Base-by-base conservation (phyloP, 2,797 vertebrate genomes). In the Micrastur ruficollis region DNA sequence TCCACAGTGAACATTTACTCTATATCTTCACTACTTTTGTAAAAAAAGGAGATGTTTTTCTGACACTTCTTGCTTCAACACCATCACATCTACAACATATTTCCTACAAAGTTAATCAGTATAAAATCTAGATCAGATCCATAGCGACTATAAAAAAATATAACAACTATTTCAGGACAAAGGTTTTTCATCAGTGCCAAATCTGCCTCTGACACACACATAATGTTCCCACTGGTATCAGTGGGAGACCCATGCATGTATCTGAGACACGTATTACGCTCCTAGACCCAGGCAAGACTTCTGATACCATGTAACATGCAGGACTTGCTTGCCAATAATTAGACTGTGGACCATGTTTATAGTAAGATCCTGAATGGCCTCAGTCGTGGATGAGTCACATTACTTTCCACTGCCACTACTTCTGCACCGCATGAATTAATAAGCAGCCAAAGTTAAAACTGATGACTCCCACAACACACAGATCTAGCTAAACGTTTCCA, bases 71-170 rank as follows among this genome's bases (percentile, higher is more conserved):
- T 72, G 63, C 88, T 93, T 95, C 68, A 84, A 76, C 81, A 94
- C 80, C 40, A 46, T 32, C 94, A 95, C 56, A 0, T 49, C 96
- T 95, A 96, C 95, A 70, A 73, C 1, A 0, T 56, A 79, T 78
- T 73, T 89, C 91, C 94, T 94, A 95, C 94, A 93, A 95, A 95
- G 86, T 80, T 94, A 53, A 92, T 62, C 14, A 9, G 87, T 96
- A 95, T 94, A 93, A 97, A 97, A 97, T 94, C 96, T 96, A 95
- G 89, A 96, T 94, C 93, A 88, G 93, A 85, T 95, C 95, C 94
- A 47, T 94, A 90, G 85, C 92, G 86, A 95, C 96, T 90, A 89
- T 93, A 92, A 91, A 96, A 95, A 96, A 90, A 97, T 93, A 93
- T 59, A 82, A 93, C 73, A 79, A 73, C 82, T 95, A 91, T 92